A percentile compares a stretch with the other conserved stretches of the same genome.
Conservation (phyloP, 2,113 vertebrate species). For the Craseonycteris thonglongyai region DNA sequence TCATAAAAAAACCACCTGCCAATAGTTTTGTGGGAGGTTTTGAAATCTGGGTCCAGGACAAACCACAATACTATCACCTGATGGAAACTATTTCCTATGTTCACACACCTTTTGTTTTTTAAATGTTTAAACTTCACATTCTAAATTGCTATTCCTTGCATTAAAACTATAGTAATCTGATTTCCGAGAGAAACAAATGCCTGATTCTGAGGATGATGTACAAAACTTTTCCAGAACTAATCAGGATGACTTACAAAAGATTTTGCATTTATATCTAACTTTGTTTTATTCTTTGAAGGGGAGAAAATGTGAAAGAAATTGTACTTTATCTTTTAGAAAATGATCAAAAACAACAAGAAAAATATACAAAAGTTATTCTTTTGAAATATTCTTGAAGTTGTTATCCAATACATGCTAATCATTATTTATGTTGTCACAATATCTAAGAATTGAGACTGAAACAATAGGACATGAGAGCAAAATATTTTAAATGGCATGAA, state of each 20-base stretch:
- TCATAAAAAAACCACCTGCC: not conserved
- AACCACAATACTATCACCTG: not conserved
- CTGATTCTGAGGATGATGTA: not conserved
- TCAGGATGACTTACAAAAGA: not conserved
- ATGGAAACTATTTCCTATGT: constrained; percentile 28
- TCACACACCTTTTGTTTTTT: constrained; percentile 32
- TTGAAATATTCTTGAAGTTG: not conserved
- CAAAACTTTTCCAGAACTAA: not conserved
- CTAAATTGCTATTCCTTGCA: not conserved
- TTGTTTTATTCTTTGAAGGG: not conserved
- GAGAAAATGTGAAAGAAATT: not conserved
- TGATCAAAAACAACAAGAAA: constrained; percentile 27
- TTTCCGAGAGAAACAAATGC: not conserved
- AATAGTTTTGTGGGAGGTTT: not conserved
- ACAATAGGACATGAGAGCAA: not conserved
- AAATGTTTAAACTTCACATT: constrained; percentile 15
- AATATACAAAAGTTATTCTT: not conserved
- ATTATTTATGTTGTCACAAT: constrained; percentile 40
- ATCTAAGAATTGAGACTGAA: constrained; percentile 34
- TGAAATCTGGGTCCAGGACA: constrained; percentile 21
- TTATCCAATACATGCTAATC: constrained; percentile 20
- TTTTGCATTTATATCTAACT: not conserved
- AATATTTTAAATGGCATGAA: constrained; percentile 19
- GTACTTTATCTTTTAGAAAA: not conserved
- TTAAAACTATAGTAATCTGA: not conserved